Conservation (phyloP, 2,888 invertebrate genomes). For the Cerastoderma edule region DNA sequence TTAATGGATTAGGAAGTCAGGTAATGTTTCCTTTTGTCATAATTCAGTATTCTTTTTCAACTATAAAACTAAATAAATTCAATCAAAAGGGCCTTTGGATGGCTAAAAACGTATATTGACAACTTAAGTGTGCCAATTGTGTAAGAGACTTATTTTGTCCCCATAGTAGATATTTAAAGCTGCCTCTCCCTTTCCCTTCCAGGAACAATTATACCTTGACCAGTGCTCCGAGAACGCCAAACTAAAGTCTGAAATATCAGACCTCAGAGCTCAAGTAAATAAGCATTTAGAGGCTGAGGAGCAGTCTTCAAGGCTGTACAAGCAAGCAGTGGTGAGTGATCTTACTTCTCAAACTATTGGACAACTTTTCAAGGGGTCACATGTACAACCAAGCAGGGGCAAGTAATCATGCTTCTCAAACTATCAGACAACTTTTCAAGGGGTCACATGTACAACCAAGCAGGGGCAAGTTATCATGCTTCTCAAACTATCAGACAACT, state of each 20-base stretch:
- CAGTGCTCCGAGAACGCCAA: slow-evolving; percentile 2
- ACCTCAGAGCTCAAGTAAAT: slow-evolving; percentile 6
- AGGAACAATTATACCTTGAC: slow-evolving; percentile 9
- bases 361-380: background rate
- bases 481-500: background rate
- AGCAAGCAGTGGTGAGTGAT: background rate
- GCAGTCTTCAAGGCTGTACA: too few relatives aligned
- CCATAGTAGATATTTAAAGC: background rate
- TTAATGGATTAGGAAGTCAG: too few relatives aligned
- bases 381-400: background rate
- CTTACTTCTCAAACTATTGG: background rate
- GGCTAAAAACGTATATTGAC: background rate
- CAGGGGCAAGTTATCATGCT: background rate
- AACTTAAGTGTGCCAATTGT: background rate
- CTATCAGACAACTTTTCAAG: background rate
- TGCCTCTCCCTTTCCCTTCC: background rate
- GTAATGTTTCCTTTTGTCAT: too few relatives aligned
- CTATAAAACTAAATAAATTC: too few relatives aligned
- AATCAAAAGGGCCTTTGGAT: too few relatives aligned
- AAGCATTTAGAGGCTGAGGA: background rate
- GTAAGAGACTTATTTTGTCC: slow-evolving; percentile 4
- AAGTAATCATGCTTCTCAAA: background rate
- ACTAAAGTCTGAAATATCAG: background rate
- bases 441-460: background rate
- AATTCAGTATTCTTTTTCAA: too few relatives aligned